Percentiles rank a stretch among this genome's conserved stretches.
Conservation (phyloP, 92 coral and sea anemone genomes). For the Muricea muricata region DNA sequence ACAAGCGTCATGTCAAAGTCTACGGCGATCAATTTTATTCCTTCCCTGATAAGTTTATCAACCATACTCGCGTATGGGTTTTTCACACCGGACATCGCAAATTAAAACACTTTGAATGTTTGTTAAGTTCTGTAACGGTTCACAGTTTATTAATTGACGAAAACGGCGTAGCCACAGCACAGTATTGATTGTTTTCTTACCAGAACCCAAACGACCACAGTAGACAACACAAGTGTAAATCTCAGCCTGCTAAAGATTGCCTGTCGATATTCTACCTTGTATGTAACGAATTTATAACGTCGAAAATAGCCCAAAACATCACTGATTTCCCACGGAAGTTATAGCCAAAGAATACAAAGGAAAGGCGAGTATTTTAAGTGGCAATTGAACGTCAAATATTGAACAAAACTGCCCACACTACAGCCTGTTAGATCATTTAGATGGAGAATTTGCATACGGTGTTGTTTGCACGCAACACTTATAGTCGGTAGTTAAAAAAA, state of each 20-base stretch:
- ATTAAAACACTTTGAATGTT: not conserved
- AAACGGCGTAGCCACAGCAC: too few relatives aligned
- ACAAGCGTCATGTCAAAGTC: conserved; percentile 91
- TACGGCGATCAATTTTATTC: conserved; percentile 89
- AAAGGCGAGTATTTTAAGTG: conserved; percentile 5
- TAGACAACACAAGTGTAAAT: too few relatives aligned
- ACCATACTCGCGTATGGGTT: conserved; percentile 68
- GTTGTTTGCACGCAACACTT: too few relatives aligned
- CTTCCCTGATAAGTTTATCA: conserved; percentile 67
- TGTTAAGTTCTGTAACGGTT: not conserved
- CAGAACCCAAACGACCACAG: too few relatives aligned
- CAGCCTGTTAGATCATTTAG: not conserved
- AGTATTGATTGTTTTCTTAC: not conserved
- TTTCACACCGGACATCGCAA: not conserved
- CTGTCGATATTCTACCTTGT: not conserved
- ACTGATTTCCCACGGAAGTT: conserved; percentile 1
- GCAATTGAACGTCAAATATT: not conserved
- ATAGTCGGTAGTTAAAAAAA: too few relatives aligned
- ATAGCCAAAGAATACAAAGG: not conserved
- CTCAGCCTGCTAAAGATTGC: not conserved
- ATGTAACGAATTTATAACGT: not conserved
- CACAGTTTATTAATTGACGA: not conserved
- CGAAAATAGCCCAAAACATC: not conserved
- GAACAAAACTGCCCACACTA: not conserved
- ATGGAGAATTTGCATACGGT: not conserved